phyloP scores from a whole-genome alignment of 1,140 invertebrate genomes.

The Elysia chlorotica region DNA sequence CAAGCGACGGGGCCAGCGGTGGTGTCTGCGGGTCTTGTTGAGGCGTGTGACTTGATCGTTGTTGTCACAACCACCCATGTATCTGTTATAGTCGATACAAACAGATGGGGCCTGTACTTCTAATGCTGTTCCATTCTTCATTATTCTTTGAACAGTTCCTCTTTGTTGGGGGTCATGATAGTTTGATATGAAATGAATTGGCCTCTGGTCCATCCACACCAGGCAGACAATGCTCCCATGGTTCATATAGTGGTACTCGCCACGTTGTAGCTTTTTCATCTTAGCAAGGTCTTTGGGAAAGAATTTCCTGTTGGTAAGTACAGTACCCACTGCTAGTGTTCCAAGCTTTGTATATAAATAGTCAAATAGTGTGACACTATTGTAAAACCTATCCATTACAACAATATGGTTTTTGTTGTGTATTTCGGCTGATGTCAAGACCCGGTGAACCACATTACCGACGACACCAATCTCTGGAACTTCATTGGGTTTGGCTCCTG shows the following conservation, averaged over 20 bases:
- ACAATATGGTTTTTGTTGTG: conserved; percentile 49
- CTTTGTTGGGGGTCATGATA: background rate
- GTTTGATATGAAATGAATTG: background rate
- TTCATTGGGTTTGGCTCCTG: conserved; percentile 7
- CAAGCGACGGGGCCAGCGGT: background rate
- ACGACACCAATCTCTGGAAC: conserved; percentile 11
- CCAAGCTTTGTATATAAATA: conserved; percentile 46
- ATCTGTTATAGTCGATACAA: background rate
- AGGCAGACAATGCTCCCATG: background rate
- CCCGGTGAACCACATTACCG: background rate
- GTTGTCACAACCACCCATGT: background rate
- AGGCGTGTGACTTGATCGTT: background rate
- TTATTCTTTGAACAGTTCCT: background rate
- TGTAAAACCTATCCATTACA: conserved; percentile 62
- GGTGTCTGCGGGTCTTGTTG: background rate
- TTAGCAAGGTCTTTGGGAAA: conserved; percentile 12
- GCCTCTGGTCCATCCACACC: background rate
- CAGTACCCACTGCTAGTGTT: conserved; percentile 31
- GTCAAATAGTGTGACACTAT: conserved; percentile 46
- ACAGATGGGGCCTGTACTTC: background rate
- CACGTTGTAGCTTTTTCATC: background rate
- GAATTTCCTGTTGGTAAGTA: conserved; percentile 15
- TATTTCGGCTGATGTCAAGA: background rate
- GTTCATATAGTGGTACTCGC: background rate
- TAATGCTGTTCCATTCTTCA: background rate